Percentiles rank a stretch among this genome's conserved stretches.
Conservation (phyloP, 1,140 invertebrate species). For the Oryctes rhinoceros region DNA sequence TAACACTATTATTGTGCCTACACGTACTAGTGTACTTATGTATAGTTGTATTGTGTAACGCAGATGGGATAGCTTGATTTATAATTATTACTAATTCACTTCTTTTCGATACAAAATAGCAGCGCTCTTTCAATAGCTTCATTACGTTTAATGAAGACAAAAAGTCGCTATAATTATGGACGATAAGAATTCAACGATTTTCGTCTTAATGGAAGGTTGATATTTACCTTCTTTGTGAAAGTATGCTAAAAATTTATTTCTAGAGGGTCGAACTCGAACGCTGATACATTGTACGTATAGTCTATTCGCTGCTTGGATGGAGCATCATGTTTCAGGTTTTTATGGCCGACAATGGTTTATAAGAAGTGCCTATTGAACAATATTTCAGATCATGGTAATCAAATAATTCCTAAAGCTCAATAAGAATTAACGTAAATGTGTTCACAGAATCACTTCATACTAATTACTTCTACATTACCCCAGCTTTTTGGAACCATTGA, state of each 20-base stretch:
- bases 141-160: slow-evolving; percentile 36
- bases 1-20: slow-evolving; percentile 42
- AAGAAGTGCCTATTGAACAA: too few species aligned
- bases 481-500: too few species aligned
- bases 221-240: slow-evolving; percentile 25
- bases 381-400: too few species aligned
- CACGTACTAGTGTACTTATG: slow-evolving; percentile 29
- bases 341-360: too few species aligned
- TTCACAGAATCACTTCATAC: too few species aligned
- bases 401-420: too few species aligned
- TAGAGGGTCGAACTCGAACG: too few species aligned
- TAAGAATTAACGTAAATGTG: too few species aligned
- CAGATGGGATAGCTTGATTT: slow-evolving; percentile 38
- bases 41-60: slow-evolving; percentile 27
- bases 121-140: slow-evolving; percentile 21
- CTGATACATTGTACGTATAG: too few species aligned
- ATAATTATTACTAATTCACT: slow-evolving; percentile 39
- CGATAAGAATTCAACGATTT: slow-evolving; percentile 29
- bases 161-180: slow-evolving; percentile 25
- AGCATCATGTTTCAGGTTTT: too few species aligned
- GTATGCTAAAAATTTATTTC: slow-evolving; percentile 8
- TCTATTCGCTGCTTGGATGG: too few species aligned
- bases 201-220: slow-evolving; percentile 7
- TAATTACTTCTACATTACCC: too few species aligned
- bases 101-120: slow-evolving; percentile 36